Evolutionary conservation across 1,140 invertebrate genomes (phyloP).

Genomic region (Eciton burchellii): DNA sequence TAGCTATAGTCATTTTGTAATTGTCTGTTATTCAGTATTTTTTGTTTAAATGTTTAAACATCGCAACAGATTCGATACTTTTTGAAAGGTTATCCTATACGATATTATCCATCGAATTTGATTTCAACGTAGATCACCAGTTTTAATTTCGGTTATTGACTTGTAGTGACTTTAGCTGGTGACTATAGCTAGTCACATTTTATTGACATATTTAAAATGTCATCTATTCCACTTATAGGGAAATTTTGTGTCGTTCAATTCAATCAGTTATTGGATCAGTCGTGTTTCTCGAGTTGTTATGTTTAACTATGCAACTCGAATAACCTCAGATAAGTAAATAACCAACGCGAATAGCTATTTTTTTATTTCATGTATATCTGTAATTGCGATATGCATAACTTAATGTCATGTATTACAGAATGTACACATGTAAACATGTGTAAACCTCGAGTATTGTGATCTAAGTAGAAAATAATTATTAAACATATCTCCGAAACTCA

Average conservation of each 20-base stretch:
- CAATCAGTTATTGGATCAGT: no score
- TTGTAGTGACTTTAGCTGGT: no score
- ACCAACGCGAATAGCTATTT: neutral
- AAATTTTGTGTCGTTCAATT: no score
- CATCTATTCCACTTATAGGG: neutral
- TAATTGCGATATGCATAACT: neutral
- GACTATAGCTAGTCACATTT: no score
- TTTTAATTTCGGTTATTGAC: no score
- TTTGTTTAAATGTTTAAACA: neutral
- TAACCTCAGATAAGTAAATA: no score
- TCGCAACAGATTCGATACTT: neutral
- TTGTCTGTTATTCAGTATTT: conserved; percentile 6
- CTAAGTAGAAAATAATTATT: neutral
- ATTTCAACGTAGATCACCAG: neutral
- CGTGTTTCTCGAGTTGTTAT: no score
- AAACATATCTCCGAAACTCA: neutral
- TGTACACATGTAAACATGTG: neutral
- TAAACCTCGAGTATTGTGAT: neutral
- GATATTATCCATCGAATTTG: neutral
- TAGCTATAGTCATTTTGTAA: conserved; percentile 32
- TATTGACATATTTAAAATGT: no score
- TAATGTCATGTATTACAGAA: no score
- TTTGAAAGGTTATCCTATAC: neutral
- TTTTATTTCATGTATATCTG: neutral
- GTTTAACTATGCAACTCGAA: no score